A percentile compares a stretch with the other conserved stretches of the same genome.
phyloP scores from a whole-genome alignment of 2,113 vertebrate genomes.

The Tetraodon nigroviridis region DNA sequence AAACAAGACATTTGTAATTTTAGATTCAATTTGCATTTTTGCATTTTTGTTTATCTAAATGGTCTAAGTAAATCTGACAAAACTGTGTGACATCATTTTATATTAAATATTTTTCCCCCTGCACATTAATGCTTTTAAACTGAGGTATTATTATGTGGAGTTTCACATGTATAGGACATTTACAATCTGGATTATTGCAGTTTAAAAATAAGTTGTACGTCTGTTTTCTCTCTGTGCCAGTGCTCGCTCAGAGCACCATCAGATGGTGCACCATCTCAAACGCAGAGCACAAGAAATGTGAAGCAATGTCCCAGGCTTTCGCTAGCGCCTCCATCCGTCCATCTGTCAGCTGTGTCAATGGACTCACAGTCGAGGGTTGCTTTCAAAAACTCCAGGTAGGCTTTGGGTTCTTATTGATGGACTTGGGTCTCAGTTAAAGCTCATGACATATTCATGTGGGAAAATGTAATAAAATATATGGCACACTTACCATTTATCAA shows the following conservation, averaged over 20 bases:
- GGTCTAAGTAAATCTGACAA: too few species aligned
- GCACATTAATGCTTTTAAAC: too few species aligned
- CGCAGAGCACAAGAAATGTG: slow-evolving; percentile 80
- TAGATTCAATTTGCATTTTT: too few species aligned
- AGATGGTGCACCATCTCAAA: slow-evolving; percentile 86
- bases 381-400: slow-evolving; percentile 80
- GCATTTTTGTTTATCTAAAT: too few species aligned
- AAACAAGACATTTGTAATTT: too few species aligned
- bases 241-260: slow-evolving; percentile 62
- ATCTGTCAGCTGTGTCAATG: slow-evolving; percentile 70
- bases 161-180: too few species aligned
- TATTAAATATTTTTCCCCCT: too few species aligned
- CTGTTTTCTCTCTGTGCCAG: slow-evolving; percentile 56
- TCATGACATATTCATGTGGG: background rate
- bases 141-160: too few species aligned
- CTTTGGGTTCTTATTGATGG: background rate
- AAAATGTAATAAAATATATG: background rate
- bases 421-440: background rate
- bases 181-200: background rate
- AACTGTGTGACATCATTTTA: too few species aligned
- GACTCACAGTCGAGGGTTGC: slow-evolving; percentile 69
- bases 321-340: slow-evolving; percentile 74
- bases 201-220: background rate
- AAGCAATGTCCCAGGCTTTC: slow-evolving; percentile 80
- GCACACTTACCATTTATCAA: too few species aligned